Percentiles rank a stretch among this genome's conserved stretches.
Conservation (phyloP, 2,113 vertebrate species). For the Ginglymostoma cirratum region DNA sequence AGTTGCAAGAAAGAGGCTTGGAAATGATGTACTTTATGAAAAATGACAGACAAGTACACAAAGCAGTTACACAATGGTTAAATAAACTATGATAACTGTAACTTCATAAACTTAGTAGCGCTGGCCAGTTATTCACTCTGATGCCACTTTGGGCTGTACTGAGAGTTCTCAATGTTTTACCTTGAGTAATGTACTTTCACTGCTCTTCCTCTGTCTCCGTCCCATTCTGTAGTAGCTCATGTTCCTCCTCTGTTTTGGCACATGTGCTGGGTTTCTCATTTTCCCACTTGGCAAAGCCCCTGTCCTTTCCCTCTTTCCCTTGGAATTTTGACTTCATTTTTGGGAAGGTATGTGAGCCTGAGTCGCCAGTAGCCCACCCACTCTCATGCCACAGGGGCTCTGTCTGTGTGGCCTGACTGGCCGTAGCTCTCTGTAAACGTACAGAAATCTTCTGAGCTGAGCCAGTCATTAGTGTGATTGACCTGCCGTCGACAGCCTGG, state of each 20-base stretch:
- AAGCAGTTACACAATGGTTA: neutral
- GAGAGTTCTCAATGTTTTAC: neutral
- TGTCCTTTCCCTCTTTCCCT: slow-evolving; percentile 72
- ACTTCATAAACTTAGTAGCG: neutral
- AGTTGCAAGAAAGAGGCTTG: neutral
- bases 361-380: slow-evolving; percentile 63
- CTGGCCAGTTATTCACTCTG: neutral
- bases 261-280: slow-evolving; percentile 61
- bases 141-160: too few species aligned
- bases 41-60: neutral
- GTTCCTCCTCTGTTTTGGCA: slow-evolving; percentile 49
- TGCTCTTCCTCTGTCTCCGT: slow-evolving; percentile 55
- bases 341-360: slow-evolving; percentile 88
- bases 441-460: slow-evolving; percentile 87
- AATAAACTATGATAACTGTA: neutral
- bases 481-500: slow-evolving; percentile 65
- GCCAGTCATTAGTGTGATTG: slow-evolving; percentile 86
- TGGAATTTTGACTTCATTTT: slow-evolving; percentile 86
- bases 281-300: slow-evolving; percentile 86
- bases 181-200: slow-evolving; percentile 30
- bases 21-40: neutral
- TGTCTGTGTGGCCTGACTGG: slow-evolving; percentile 88
- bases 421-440: slow-evolving; percentile 78
- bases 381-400: slow-evolving; percentile 84
- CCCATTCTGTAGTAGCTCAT: slow-evolving; percentile 56